Base-by-base conservation (phyloP, 2,888 invertebrate genomes). In the Scaptomyza flava region DNA sequence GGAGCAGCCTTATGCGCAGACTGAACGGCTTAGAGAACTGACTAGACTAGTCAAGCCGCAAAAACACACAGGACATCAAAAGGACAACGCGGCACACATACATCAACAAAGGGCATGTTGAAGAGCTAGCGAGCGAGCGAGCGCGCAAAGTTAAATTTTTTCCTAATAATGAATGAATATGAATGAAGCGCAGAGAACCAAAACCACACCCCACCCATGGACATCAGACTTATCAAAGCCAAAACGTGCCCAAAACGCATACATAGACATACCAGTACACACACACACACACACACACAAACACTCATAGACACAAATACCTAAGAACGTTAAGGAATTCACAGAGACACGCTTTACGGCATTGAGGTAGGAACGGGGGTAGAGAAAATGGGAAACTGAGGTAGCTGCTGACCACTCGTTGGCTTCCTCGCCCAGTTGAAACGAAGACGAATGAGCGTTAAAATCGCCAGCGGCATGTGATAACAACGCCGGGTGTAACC, bases 131-230 rank as follows among this genome's bases (percentile, higher is more conserved):
- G n/a, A 69, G 70, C 48, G 60, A 68, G 43, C 23, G 34, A 67
- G 45, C 74, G 69, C 62, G 58, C 50, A 63, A 65, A 74, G 68
- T 77, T 73, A 80, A 82, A 78, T 79, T 79, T 86, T 81, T 81
- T 87, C 86, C 86, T 89, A 88, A 89, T 90, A 90, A 90, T 90
- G 85, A 90, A 90, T 89, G 89, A 86, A 87, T 86, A 83, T 82
- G 85, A 90, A 89, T 85, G 83, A 85, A 83, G 82, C 74, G 67
- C 70, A 72, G 61, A 68, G 63, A 66, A 41, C 50, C 53, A 52
- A 59, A 77, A 62, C 56, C 46, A 62, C 67, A 68, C 74, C 78
- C 75, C 62, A 65, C 75, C 72, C 65, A 63, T 65, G 51, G 31
- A 67, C 72, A 60, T 20, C 34, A 41, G 68, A 75, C 83, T 80